Evolutionary conservation across 2,113 vertebrate species (phyloP).

Genomic region (Platysteira castanea): DNA sequence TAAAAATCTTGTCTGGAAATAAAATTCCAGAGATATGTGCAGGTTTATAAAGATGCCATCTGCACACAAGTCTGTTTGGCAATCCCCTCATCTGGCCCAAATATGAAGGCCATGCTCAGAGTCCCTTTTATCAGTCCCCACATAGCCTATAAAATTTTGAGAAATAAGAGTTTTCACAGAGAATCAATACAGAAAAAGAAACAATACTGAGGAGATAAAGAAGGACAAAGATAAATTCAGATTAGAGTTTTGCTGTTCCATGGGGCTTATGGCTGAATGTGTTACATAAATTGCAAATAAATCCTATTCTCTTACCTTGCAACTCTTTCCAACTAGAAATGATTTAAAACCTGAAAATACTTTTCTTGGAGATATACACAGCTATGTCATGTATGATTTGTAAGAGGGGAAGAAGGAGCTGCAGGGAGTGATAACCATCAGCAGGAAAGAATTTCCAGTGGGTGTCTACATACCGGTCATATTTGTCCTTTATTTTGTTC

Average conservation of each 20-base stretch:
- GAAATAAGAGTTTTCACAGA: background rate
- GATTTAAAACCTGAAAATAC: background rate
- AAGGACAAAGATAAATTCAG: slow-evolving; percentile 7
- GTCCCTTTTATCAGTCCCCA: background rate
- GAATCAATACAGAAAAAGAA: background rate
- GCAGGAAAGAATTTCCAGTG: background rate
- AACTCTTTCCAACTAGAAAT: background rate
- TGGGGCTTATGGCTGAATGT: background rate
- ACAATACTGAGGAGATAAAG: background rate
- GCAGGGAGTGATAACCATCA: background rate
- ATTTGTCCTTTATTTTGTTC: slow-evolving; percentile 85
- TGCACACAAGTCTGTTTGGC: background rate
- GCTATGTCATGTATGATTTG: background rate
- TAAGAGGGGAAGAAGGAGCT: background rate
- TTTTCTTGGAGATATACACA: background rate
- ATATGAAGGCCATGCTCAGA: background rate
- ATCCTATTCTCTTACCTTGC: background rate
- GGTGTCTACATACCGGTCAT: slow-evolving; percentile 74
- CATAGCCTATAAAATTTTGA: background rate
- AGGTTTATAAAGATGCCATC: background rate
- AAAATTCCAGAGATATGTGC: background rate
- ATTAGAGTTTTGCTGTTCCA: background rate
- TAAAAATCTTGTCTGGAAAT: background rate
- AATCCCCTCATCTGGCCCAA: background rate
- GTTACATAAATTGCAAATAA: slow-evolving; percentile 2